These are phyloP conservation scores for Phataginus tricuspis DNA, from an alignment of 2,797 vertebrate genomes.

Conservation along the genomic window DNA sequence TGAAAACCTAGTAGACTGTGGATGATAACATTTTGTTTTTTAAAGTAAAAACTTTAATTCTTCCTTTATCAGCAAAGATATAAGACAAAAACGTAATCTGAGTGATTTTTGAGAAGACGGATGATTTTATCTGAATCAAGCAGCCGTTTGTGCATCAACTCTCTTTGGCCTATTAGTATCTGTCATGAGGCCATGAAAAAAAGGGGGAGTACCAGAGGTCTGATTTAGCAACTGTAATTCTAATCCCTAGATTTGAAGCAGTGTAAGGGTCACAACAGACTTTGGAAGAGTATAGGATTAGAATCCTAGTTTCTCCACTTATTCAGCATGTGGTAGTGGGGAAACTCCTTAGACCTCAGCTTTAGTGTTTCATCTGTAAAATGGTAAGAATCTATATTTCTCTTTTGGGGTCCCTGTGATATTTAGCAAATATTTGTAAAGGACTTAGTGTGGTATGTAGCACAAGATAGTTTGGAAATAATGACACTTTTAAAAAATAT, in stretches of 20 bases:
- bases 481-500: background rate
- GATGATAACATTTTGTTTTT: background rate
- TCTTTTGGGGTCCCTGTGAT: background rate
- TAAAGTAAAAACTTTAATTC: background rate
- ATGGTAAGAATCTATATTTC: background rate
- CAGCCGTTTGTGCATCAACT: background rate
- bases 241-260: background rate
- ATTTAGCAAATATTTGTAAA: background rate
- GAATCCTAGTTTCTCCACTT: background rate
- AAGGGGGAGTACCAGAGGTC: background rate
- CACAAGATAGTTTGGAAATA: background rate
- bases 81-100: background rate
- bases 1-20: background rate
- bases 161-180: background rate
- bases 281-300: background rate
- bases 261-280: rapidly evolving
- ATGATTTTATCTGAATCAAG: background rate
- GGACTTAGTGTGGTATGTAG: background rate
- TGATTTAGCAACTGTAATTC: background rate
- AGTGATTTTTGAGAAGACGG: background rate
- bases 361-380: background rate
- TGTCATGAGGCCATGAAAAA: background rate
- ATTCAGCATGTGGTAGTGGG: background rate
- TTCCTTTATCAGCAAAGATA: background rate
- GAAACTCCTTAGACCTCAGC: background rate